Percentiles rank a stretch among this genome's conserved stretches.
phyloP scores from a whole-genome alignment of 2,888 invertebrate genomes.

The Brachyopa scutellaris region DNA sequence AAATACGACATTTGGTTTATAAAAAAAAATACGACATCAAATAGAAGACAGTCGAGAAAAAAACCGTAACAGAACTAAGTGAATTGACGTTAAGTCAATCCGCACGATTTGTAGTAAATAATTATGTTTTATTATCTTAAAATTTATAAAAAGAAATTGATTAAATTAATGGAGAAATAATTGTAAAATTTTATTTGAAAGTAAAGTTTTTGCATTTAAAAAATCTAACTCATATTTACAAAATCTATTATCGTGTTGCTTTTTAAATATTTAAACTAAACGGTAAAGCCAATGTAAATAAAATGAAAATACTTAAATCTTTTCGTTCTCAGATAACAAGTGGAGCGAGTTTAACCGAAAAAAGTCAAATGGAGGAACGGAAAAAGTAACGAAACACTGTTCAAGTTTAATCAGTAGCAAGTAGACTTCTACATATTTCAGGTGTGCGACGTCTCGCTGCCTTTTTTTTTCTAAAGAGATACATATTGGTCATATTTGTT shows the following conservation, averaged over 20 bases:
- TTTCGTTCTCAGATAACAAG: constrained; percentile 19
- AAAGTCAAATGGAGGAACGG: neutral
- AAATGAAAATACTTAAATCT: neutral
- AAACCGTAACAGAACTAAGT: constrained; percentile 9
- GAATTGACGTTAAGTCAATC: constrained; percentile 51
- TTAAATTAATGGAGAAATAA: too few relatives aligned
- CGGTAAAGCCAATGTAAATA: constrained; percentile 33
- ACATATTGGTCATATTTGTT: constrained; percentile 52
- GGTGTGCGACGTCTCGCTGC: constrained; percentile 38
- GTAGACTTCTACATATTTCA: constrained; percentile 46
- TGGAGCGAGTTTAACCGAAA: neutral
- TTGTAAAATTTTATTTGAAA: neutral
- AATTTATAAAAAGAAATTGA: too few relatives aligned
- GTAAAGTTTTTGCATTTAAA: neutral
- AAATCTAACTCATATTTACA: neutral
- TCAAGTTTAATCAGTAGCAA: constrained; percentile 46
- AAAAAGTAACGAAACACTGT: constrained; percentile 13
- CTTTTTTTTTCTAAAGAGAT: constrained; percentile 23
- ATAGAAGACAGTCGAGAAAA: too few relatives aligned
- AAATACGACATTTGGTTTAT: constrained; percentile 1
- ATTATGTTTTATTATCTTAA: too few relatives aligned
- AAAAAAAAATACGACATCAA: constrained; percentile 9
- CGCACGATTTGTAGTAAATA: too few relatives aligned
- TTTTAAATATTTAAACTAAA: constrained; percentile 47
- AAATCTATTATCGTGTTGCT: neutral